These are phyloP conservation scores for Eulemur rufifrons DNA, from an alignment of 2,113 vertebrate species.

Conservation along the genomic window DNA sequence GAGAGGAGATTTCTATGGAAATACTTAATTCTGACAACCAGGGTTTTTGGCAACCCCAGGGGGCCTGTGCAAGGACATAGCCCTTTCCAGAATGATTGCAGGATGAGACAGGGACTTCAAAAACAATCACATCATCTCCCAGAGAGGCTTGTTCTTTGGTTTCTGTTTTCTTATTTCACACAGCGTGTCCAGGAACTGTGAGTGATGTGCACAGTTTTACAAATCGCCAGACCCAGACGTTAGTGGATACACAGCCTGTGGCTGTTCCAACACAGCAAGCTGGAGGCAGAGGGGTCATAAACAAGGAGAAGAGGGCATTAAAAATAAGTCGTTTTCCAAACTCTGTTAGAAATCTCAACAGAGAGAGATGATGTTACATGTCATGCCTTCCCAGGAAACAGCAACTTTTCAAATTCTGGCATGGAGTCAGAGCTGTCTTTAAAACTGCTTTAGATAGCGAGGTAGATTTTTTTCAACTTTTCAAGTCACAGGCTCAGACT, in stretches of 20 bases:
- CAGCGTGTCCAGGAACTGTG: neutral
- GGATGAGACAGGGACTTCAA: neutral
- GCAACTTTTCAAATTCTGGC: constrained; percentile 20
- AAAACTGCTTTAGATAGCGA: constrained; percentile 20
- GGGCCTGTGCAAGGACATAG: neutral
- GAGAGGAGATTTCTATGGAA: neutral
- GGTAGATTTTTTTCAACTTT: neutral
- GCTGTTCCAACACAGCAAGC: constrained; percentile 5
- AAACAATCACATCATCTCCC: neutral
- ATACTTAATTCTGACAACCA: neutral
- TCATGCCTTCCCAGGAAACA: constrained; percentile 23
- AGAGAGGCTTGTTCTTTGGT: neutral
- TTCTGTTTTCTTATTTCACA: constrained; percentile 26
- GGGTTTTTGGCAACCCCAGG: neutral
- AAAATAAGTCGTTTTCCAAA: constrained; percentile 24
- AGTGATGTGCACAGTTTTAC: neutral
- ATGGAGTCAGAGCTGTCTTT: neutral
- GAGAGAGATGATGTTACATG: constrained; percentile 16
- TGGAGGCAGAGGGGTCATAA: neutral
- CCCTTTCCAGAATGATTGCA: constrained; percentile 1
- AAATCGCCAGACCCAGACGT: neutral
- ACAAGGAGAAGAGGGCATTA: constrained; percentile 9
- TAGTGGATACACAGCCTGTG: neutral
- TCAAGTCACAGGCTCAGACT: neutral
- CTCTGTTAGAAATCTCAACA: constrained; percentile 48